Evolutionary conservation across 2,113 vertebrate species (phyloP), one percentile per base, ranked within the genome.

Genomic region (Tragelaphus scriptus): DNA sequence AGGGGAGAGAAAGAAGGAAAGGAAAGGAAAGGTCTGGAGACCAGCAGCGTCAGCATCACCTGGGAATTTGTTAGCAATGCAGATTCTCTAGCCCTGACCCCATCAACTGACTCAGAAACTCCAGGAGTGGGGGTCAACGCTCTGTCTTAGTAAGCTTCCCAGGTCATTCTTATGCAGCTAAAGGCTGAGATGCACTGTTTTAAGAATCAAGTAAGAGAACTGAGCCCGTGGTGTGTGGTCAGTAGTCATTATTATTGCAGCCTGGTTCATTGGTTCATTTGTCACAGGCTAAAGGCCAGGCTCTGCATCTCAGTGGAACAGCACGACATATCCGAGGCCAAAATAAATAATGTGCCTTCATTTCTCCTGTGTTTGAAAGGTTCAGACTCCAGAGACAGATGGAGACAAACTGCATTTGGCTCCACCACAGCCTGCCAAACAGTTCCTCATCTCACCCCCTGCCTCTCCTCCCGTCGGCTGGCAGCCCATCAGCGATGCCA

Each of bases 371-470:
- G 53, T 97, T 98, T 95, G 90, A 97, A 98, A 99, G 99, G 99
- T 99, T 94, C 99, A 99, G 98, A 99, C 98, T 65, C 98, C 99
- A 8, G 99, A 99, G 98, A 99, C 99, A 90, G 99, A 99, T n/a
- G 99, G 99, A 97, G 99, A 99, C 97, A 99, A 99, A 98, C 99
- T 99, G 96, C 99, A 99, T 87, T 98, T 99, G 99, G 99, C 99
- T 81, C 99, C 99, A 19, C 99, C 99, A 21, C 99, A 99, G 98
- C 99, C 99, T 17, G 99, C 99, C 93, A 99, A 99, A 98, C 99
- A 99, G 98, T 99, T 99, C 97, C 99, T 99, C 98, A 99, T 99
- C 99, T 99, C 99, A 4, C 99, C 99, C 65, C 99, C 99, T 30
- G 99, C 99, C 32, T 99, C 99, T 13, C 99, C 99, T 51, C 99